These are phyloP conservation scores for Papilio protenor DNA, from an alignment of 2,888 invertebrate species.

Conservation along the genomic window DNA sequence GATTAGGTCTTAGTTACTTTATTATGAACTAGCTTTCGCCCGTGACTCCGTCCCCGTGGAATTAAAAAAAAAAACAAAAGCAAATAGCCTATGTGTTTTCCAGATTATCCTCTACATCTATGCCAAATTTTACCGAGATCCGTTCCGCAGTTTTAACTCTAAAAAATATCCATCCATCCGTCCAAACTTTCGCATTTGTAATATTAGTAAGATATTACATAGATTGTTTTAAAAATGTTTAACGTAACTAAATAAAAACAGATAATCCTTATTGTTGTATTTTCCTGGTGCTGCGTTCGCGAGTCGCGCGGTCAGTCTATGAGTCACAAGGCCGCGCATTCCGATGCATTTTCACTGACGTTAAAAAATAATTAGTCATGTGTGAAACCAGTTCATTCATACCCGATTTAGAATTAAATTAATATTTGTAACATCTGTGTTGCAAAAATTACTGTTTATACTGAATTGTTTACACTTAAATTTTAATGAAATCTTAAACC, in stretches of 20 bases:
- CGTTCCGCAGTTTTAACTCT: too few relatives aligned
- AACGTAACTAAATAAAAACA: constrained; percentile 9
- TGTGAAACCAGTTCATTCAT: constrained; percentile 4
- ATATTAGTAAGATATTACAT: too few relatives aligned
- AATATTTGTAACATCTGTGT: not conserved
- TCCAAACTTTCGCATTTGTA: too few relatives aligned
- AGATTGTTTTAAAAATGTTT: too few relatives aligned
- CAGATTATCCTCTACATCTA: too few relatives aligned
- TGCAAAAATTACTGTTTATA: too few relatives aligned
- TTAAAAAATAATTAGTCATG: constrained; percentile 43
- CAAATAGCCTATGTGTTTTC: too few relatives aligned
- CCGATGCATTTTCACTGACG: constrained; percentile 50
- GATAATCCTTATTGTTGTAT: constrained; percentile 29
- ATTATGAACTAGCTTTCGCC: not conserved
- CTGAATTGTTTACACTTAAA: too few relatives aligned
- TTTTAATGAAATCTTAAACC: not conserved
- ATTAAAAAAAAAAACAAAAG: too few relatives aligned
- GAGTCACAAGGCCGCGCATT: constrained; percentile 48
- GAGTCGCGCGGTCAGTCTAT: constrained; percentile 44
- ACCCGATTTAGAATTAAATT: not conserved
- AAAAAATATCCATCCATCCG: too few relatives aligned
- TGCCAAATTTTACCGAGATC: too few relatives aligned
- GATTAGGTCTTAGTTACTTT: not conserved
- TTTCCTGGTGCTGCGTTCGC: constrained; percentile 33
- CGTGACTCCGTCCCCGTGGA: too few relatives aligned